Percentiles rank a stretch among this genome's conserved stretches.
These are phyloP conservation scores for Trichosurus vulpecula DNA, from an alignment of 2,797 vertebrate genomes.

Conservation along the genomic window DNA sequence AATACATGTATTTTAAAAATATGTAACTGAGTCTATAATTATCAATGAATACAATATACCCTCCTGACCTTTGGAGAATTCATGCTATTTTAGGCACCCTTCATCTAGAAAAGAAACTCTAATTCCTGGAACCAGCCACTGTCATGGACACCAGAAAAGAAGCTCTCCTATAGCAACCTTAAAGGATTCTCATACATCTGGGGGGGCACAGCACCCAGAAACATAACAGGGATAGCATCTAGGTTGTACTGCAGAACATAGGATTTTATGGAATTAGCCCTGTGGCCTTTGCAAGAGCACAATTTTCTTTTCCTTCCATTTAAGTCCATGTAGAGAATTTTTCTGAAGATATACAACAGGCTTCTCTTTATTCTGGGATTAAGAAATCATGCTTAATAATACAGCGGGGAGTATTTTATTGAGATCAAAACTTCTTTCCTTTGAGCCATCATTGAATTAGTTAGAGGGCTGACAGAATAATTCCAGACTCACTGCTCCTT, in stretches of 20 bases:
- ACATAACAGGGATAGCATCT: background rate
- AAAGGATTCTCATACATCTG: background rate
- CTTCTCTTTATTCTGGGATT: background rate
- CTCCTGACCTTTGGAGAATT: background rate
- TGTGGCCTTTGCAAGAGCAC: background rate
- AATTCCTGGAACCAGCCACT: background rate
- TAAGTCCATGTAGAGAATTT: background rate
- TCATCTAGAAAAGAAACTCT: background rate
- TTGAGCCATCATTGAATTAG: constrained; percentile 9
- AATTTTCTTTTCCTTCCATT: background rate
- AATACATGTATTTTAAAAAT: background rate
- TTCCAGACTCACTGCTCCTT: background rate
- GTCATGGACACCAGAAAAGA: background rate
- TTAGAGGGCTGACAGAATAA: constrained; percentile 14
- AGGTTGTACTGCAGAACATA: background rate
- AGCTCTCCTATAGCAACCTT: background rate
- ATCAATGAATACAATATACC: background rate
- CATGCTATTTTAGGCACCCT: background rate
- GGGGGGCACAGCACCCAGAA: background rate
- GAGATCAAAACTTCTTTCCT: background rate
- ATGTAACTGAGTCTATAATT: background rate
- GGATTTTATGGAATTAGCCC: background rate
- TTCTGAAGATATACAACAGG: background rate
- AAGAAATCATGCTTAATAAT: background rate
- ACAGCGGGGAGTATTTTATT: background rate